Base-by-base conservation (phyloP, 2,888 invertebrate genomes). In the Hemicrepidius hirtus region DNA sequence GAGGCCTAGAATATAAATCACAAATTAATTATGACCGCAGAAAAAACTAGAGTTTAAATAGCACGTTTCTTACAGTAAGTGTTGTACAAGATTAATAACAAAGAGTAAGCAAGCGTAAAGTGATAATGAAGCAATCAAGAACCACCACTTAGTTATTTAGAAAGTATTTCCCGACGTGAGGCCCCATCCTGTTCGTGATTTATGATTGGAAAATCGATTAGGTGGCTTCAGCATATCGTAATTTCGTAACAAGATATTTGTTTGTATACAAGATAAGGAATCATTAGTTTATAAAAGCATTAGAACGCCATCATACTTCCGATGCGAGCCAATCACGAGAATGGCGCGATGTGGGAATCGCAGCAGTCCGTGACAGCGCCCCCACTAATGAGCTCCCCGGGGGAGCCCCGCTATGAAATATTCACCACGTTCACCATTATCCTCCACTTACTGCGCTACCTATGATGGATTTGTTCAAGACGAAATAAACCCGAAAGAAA, bases 371-470 rank as follows among this genome's bases (percentile, higher is more conserved):
- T 78, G 82, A 81, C 80, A 66, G 72, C 72, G 79, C 80, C 79
- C 78, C 79, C 77, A 79, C 79, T 81, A 78, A 77, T 76, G 76
- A 81, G 80, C 79, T 79, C 78, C 79, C 80, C 78, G 70, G 78
- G 80, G 80, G 75, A 77, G 77, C 71, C 71, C 71, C 75, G 74
- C 73, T 79, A 82, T 82, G 79, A 82, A 83, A 82, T 83, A 82
- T 82, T 82, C 80, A 82, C 82, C 81, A 77, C 77, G 78, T 78
- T 80, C 76, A 80, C 81, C 82, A 82, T 83, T 83, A 83, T 82
- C 79, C 80, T 80, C 79, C 79, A 80, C 80, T 81, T 82, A 80
- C 74, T 55, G 74, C 60, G 75, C 73, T 73, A 75, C 69, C 69
- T 72, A 74, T 77, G 79, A 78, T 78, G 74, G 77, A 79, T 79